phyloP scores from a whole-genome alignment of 2,113 vertebrate genomes.

The Pseudorasbora parva region DNA sequence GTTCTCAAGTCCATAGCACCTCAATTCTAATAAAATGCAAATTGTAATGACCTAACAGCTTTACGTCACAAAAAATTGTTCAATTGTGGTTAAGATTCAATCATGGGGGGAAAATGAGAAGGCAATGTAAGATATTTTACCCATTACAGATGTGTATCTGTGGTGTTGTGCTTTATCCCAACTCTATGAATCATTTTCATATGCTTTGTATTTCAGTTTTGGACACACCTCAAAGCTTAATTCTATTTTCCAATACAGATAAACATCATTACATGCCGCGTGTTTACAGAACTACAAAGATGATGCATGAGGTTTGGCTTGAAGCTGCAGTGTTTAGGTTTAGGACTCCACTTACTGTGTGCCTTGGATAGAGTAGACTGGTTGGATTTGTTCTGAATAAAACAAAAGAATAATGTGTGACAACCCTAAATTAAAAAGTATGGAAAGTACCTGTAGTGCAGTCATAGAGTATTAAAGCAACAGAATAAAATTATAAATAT shows the following conservation, averaged over 20 bases:
- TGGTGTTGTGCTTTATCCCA: neutral
- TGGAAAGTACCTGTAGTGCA: neutral
- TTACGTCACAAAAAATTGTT: neutral
- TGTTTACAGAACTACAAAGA: conserved; percentile 32
- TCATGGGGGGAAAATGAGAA: too few species aligned
- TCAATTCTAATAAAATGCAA: conserved; percentile 8
- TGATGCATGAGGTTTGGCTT: conserved; percentile 33
- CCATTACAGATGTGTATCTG: neutral
- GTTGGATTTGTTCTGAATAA: neutral
- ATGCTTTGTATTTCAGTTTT: conserved; percentile 25
- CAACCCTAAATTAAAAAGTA: neutral
- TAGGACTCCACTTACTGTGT: neutral
- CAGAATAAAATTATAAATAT: neutral
- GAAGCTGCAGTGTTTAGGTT: neutral
- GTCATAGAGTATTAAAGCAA: neutral
- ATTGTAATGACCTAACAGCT: conserved; percentile 4
- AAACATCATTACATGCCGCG: conserved; percentile 14
- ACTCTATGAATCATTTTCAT: conserved; percentile 33
- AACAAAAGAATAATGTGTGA: neutral
- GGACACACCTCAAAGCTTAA: conserved; percentile 40
- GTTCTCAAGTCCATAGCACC: neutral
- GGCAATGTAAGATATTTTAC: neutral
- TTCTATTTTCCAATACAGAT: conserved; percentile 21
- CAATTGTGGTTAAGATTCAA: neutral
- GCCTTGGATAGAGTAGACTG: neutral